A percentile compares a stretch with the other conserved stretches of the same genome.
Conservation (phyloP, 2,888 invertebrate genomes). For the Pseudococcus longispinus region DNA sequence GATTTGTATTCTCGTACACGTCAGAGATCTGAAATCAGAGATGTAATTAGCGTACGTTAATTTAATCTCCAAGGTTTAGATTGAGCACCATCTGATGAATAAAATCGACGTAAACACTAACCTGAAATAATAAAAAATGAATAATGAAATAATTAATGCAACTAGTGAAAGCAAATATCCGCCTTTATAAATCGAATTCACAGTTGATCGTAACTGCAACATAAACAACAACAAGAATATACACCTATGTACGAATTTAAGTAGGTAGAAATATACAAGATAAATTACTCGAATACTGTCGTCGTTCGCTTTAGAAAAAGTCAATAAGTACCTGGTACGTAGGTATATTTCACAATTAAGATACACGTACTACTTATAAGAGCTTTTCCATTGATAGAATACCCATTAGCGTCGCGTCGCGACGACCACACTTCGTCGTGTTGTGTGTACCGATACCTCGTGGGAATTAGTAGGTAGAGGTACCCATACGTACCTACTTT, state of each 20-base stretch:
- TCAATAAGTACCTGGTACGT: slow-evolving; percentile 9
- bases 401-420: background rate
- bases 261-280: background rate
- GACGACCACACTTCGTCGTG: background rate
- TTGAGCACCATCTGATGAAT: no score
- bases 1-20: slow-evolving; percentile 77
- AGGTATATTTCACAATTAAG: slow-evolving; percentile 4
- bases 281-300: background rate
- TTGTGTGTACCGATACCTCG: background rate
- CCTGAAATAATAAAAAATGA: slow-evolving; percentile 85
- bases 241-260: no score
- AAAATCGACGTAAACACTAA: slow-evolving; percentile 63
- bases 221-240: slow-evolving; percentile 56
- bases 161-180: slow-evolving; percentile 82
- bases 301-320: background rate
- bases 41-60: background rate
- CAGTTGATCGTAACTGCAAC: slow-evolving; percentile 74
- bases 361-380: background rate
- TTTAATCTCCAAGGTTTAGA: no score
- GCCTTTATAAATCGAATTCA: slow-evolving; percentile 77
- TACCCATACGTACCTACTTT: background rate
- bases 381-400: slow-evolving; percentile 14
- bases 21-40: slow-evolving; percentile 67
- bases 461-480: background rate
- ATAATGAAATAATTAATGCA: slow-evolving; percentile 76